phyloP scores from a whole-genome alignment of 2,888 invertebrate species.

The Drosophila mimica region DNA sequence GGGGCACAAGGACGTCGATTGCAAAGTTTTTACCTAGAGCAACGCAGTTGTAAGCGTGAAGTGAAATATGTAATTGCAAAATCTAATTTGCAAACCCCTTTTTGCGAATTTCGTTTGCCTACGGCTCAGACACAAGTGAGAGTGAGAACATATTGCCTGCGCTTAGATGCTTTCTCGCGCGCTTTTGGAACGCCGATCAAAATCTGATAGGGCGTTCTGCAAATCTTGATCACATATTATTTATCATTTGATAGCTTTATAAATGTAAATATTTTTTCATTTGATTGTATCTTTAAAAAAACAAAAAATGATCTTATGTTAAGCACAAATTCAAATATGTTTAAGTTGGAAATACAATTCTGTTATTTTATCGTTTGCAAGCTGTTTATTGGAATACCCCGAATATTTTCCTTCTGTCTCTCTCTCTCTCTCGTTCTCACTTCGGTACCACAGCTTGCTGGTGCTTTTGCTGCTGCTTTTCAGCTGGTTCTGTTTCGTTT shows the following conservation, averaged over 20 bases:
- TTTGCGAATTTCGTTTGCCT: constrained; percentile 40
- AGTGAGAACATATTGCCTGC: constrained; percentile 30
- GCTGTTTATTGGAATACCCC: constrained; percentile 36
- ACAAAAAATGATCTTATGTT: neutral
- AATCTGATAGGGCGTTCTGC: constrained; percentile 41
- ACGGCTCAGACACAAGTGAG: constrained; percentile 28
- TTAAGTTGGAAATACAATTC: neutral
- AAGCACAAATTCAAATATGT: neutral
- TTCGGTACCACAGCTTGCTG: constrained; percentile 25
- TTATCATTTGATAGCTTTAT: neutral
- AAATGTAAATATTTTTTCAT: neutral
- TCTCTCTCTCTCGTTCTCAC: constrained; percentile 17
- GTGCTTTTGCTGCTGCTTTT: constrained; percentile 45
- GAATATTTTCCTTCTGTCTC: constrained; percentile 10
- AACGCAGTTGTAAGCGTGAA: constrained; percentile 29
- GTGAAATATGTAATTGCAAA: constrained; percentile 50
- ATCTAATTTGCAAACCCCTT: constrained; percentile 63
- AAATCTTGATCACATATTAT: neutral
- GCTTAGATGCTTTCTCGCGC: constrained; percentile 52
- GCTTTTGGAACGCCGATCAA: constrained; percentile 43
- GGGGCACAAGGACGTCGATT: constrained; percentile 40
- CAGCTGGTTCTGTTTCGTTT: constrained; percentile 47
- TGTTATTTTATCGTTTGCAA: neutral
- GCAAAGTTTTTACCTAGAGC: constrained; percentile 29
- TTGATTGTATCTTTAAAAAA: neutral